phyloP scores from a whole-genome alignment of 1,140 invertebrate genomes.

The Bilobella aurantiaca region DNA sequence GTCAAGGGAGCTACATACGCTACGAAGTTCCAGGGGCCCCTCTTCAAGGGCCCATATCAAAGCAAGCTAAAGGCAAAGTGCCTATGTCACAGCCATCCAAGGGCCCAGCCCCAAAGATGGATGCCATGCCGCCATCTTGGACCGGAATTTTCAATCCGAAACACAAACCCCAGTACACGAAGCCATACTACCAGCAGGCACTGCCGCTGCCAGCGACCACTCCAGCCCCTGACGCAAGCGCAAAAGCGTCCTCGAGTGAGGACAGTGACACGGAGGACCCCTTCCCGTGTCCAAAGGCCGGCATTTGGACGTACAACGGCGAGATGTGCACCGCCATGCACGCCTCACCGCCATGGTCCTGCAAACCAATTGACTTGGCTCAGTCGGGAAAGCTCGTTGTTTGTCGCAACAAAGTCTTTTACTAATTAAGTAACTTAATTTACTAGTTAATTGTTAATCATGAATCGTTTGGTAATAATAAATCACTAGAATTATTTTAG shows the following conservation, averaged over 20 bases:
- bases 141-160: not conserved
- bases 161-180: not conserved
- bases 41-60: not conserved
- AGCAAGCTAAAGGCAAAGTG: not conserved
- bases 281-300: constrained; percentile 25
- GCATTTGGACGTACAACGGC: constrained; percentile 28
- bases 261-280: not conserved
- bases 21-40: not conserved
- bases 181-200: not conserved
- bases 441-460: not conserved
- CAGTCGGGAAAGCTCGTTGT: constrained; percentile 21
- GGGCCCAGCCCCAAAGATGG: not conserved
- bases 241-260: not conserved
- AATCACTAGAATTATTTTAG: not conserved
- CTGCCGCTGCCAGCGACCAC: not conserved
- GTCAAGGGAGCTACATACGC: constrained; percentile 1
- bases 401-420: constrained; percentile 30
- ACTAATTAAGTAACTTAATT: not conserved
- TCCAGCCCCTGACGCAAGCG: not conserved
- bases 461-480: no score
- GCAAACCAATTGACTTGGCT: constrained; percentile 26
- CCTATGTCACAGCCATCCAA: no score
- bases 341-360: constrained; percentile 26
- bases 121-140: not conserved
- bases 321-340: constrained; percentile 27